Evolutionary conservation across 2,888 invertebrate genomes (phyloP), one percentile per base, ranked within the genome.

Genomic region (Leptinotarsa rubiginosa): DNA sequence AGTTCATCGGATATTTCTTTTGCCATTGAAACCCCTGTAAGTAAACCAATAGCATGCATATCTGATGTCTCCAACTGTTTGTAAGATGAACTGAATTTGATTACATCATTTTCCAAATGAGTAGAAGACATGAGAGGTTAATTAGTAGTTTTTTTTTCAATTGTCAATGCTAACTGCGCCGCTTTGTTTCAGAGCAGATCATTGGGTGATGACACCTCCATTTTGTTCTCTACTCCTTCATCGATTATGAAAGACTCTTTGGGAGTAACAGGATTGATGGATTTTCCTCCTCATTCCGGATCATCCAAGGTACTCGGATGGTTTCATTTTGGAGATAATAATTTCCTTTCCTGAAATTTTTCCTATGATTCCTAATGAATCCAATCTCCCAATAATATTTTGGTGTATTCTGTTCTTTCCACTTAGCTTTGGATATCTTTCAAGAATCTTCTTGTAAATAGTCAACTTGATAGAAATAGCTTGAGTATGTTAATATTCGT

Each of bases 161-260:
- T 25, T 15, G n/a, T 31, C 25, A n/a, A n/a, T 20, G 62, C 62
- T 62, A 62, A 62, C 31, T 41, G 10, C n/a, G 62, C n/a, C 47
- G 56, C 47, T 56, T 69, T 69, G 56, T 92, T 92, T 66, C 91
- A 96, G 95, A 96, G 96, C 87, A 96, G 96, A 90, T 94, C 95
- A 70, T 88, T 97, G 83, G 92, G 91, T 18, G 93, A 93, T 4
- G 93, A 94, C 84, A 92, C 92, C 50, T 95, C 95, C 68, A 92
- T 94, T 12, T 88, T 95, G 82, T 96, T 96, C 87, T 96, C 96
- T 0, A 96, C 97, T 0, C 96, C 97, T 0, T 94, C 96, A 1
- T 95, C 95, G 22, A 95, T 97, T 79, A 92, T 96, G 83, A 95
- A 95, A 85, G 93, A 96, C 84, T 93, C 95, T 5, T 90, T 96